phyloP scores from a whole-genome alignment of 2,797 vertebrate genomes.

The Lacerta bilineata region DNA sequence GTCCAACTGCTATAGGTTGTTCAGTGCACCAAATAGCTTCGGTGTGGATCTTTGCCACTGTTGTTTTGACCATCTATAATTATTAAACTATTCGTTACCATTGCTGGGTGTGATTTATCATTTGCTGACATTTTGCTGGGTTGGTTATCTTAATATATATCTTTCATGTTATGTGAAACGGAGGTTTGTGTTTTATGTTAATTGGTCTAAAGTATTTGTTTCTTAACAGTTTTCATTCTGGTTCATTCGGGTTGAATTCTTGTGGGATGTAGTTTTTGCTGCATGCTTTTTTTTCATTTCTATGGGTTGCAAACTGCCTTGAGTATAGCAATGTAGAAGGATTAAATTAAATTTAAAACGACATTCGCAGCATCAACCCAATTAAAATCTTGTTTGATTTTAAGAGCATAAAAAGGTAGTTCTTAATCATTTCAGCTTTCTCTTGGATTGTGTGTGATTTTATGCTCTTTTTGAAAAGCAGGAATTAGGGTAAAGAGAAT shows the following conservation, averaged over 20 bases:
- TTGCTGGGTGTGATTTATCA: background rate
- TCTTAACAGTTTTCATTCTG: background rate
- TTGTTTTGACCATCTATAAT: background rate
- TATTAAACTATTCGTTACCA: background rate
- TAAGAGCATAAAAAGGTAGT: background rate
- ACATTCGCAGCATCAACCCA: background rate
- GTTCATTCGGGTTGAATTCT: background rate
- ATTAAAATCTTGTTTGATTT: background rate
- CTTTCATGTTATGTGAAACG: background rate
- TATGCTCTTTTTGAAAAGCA: background rate
- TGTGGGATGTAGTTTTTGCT: background rate
- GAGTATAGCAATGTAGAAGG: background rate
- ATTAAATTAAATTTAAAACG: slow-evolving; percentile 3
- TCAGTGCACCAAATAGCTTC: background rate
- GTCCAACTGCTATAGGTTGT: background rate
- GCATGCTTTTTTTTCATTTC: background rate
- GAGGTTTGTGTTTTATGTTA: background rate
- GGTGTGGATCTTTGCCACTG: background rate
- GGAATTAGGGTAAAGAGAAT: background rate
- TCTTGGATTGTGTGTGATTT: background rate
- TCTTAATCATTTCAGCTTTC: slow-evolving; percentile 12
- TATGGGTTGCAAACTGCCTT: background rate
- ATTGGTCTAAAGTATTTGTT: background rate
- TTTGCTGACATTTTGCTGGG: background rate
- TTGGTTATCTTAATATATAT: no score